Evolutionary conservation across 2,888 invertebrate species (phyloP).

Genomic region (Synergus gifuensis): DNA sequence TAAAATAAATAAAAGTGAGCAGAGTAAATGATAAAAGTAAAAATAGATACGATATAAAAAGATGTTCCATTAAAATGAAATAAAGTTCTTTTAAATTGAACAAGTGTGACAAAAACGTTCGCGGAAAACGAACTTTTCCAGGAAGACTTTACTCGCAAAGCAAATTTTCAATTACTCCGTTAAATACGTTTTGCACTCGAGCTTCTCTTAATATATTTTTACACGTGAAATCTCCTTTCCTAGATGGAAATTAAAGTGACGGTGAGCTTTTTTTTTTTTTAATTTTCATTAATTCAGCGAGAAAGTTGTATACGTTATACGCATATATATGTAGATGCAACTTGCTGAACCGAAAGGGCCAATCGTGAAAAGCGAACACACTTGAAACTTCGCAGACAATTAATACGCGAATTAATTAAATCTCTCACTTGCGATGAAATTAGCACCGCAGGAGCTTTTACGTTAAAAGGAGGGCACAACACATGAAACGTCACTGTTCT

Average conservation of each 20-base stretch:
- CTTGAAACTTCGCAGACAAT: slow-evolving; percentile 45
- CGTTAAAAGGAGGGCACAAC: slow-evolving; percentile 11
- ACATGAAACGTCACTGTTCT: not conserved
- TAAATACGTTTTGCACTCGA: slow-evolving; percentile 30
- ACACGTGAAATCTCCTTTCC: slow-evolving; percentile 16
- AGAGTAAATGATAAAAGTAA: not conserved
- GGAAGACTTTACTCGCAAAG: not conserved
- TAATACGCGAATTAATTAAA: slow-evolving; percentile 47
- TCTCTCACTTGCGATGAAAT: slow-evolving; percentile 42
- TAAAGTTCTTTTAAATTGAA: slow-evolving; percentile 2
- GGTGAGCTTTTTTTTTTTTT: not conserved
- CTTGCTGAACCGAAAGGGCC: not conserved
- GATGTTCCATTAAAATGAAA: not conserved
- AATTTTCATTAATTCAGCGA: slow-evolving; percentile 28
- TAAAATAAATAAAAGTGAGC: not conserved
- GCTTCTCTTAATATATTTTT: slow-evolving; percentile 5
- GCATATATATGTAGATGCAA: not conserved
- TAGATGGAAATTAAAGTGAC: not conserved
- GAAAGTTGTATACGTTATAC: slow-evolving; percentile 10
- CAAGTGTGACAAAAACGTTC: not conserved
- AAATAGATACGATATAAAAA: not conserved
- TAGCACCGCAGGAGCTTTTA: slow-evolving; percentile 31
- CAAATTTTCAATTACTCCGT: slow-evolving; percentile 32
- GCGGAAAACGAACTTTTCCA: not conserved
- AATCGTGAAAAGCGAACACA: slow-evolving; percentile 29